These are phyloP conservation scores for Embiotoca jacksoni DNA, from an alignment of 2,113 vertebrate genomes.

Conservation along the genomic window DNA sequence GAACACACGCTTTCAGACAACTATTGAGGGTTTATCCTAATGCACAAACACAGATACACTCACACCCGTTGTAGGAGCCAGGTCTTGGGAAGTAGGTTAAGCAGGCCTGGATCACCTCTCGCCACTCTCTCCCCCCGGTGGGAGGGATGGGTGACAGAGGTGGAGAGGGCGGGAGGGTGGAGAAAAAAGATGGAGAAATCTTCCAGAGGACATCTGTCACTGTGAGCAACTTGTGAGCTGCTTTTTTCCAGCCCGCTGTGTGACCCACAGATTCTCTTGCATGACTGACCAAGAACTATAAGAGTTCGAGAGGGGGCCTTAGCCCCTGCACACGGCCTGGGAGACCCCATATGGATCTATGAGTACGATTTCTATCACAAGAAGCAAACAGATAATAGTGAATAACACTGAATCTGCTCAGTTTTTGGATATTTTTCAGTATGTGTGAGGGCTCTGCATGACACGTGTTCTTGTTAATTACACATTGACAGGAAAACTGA, in stretches of 20 bases:
- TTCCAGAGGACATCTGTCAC: constrained; percentile 78
- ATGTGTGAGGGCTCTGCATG: neutral
- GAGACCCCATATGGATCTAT: constrained; percentile 60
- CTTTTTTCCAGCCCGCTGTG: constrained; percentile 66
- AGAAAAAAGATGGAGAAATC: constrained; percentile 61
- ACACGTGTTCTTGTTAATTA: neutral
- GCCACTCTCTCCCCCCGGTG: constrained; percentile 56
- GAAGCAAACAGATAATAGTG: neutral
- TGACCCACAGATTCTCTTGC: constrained; percentile 75
- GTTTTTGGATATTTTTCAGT: neutral
- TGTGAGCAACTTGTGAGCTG: constrained; percentile 74
- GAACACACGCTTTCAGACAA: constrained; percentile 5
- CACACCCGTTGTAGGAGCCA: constrained; percentile 47
- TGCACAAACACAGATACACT: constrained; percentile 39
- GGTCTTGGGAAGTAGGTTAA: constrained; percentile 82
- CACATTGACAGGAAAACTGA: neutral
- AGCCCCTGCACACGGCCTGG: constrained; percentile 46
- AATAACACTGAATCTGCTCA: constrained; percentile 5
- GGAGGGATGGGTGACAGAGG: constrained; percentile 58
- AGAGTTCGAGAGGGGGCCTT: constrained; percentile 52
- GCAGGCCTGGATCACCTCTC: constrained; percentile 70
- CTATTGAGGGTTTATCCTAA: constrained; percentile 35
- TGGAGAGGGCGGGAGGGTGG: constrained; percentile 35
- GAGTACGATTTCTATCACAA: constrained; percentile 29
- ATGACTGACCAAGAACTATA: constrained; percentile 76